phyloP scores from a whole-genome alignment of 2,888 invertebrate species.

The Platynereis dumerilii region DNA sequence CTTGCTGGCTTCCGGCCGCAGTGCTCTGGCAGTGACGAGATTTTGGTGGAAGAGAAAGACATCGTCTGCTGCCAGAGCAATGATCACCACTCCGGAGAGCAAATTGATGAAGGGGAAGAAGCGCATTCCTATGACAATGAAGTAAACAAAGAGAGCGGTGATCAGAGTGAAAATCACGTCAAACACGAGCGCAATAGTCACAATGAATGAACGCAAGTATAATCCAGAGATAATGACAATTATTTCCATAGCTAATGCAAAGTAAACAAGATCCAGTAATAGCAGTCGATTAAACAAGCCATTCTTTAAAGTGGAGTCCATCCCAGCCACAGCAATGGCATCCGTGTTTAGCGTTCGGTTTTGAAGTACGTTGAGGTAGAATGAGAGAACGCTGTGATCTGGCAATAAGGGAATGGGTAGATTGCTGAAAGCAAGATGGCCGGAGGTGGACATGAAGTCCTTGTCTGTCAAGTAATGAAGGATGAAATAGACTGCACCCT shows the following conservation, averaged over 20 bases:
- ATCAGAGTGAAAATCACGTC: background rate
- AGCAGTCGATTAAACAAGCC: background rate
- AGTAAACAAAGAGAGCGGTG: background rate
- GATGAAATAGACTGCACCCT: background rate
- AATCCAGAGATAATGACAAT: background rate
- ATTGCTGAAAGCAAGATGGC: background rate
- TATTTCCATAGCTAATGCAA: background rate
- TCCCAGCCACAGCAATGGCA: background rate
- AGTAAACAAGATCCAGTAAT: background rate
- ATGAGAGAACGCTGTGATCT: background rate
- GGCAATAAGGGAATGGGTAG: background rate
- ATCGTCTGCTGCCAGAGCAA: conserved; percentile 8
- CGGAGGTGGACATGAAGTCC: background rate
- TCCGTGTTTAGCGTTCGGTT: background rate
- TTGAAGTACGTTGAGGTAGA: background rate
- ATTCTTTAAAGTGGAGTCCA: background rate
- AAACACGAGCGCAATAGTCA: background rate
- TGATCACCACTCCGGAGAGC: conserved; percentile 1
- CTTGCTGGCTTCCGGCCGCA: background rate
- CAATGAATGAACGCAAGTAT: conserved; percentile 1
- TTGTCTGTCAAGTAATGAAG: conserved; percentile 3
- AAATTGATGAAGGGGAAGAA: conserved; percentile 7
- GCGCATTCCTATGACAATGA: background rate
- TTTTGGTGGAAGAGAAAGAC: conserved; percentile 2
- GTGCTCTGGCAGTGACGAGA: background rate